Conservation (phyloP, 2,113 vertebrate genomes). For the Reinhardtius hippoglossoides region DNA sequence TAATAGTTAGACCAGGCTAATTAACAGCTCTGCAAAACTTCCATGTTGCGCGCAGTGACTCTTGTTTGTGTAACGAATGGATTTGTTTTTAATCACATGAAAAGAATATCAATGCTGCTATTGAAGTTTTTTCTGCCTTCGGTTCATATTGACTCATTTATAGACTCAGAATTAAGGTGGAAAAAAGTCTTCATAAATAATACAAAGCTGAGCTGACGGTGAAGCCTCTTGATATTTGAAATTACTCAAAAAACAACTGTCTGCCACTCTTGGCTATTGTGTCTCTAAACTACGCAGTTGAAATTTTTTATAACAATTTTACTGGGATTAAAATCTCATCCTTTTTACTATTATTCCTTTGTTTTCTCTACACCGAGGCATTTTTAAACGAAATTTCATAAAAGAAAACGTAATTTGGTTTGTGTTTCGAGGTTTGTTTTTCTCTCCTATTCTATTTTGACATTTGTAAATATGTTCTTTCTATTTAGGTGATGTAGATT, state of each 20-base stretch:
- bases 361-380: not conserved
- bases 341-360: not conserved
- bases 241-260: not conserved
- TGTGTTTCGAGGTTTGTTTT: not conserved
- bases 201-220: conserved; percentile 11
- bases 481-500: conserved; percentile 32
- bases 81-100: not conserved
- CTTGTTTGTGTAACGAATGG: conserved; percentile 25
- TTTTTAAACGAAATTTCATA: not conserved
- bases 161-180: too few relatives aligned
- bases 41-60: not conserved
- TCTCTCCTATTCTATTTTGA: conserved; percentile 20
- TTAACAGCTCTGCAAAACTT: not conserved
- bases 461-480: conserved; percentile 60
- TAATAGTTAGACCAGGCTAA: too few relatives aligned
- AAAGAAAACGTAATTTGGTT: not conserved
- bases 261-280: too few relatives aligned
- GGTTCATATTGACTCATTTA: not conserved
- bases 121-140: conserved; percentile 1
- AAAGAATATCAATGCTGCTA: conserved; percentile 13
- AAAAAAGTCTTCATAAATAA: conserved; percentile 24
- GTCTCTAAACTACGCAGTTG: too few relatives aligned
- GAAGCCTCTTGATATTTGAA: not conserved
- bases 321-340: too few relatives aligned
- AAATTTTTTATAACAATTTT: too few relatives aligned